A percentile compares a stretch with the other conserved stretches of the same genome.
Conservation (phyloP, 2,113 vertebrate genomes). For the Progne subis region DNA sequence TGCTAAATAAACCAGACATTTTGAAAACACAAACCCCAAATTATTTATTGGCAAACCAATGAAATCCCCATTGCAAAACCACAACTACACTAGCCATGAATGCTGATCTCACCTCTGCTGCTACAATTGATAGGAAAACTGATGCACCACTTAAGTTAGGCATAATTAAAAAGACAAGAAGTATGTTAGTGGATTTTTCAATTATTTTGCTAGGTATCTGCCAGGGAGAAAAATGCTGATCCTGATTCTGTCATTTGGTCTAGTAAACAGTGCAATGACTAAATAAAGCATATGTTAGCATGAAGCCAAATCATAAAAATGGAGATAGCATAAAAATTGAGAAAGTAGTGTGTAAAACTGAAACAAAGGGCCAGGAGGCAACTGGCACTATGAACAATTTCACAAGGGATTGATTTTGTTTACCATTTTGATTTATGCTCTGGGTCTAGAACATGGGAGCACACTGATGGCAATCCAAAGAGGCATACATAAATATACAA, state of each 20-base stretch:
- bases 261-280: background rate
- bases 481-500: background rate
- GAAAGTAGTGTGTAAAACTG: background rate
- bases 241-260: background rate
- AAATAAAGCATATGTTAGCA: background rate
- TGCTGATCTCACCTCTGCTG: background rate
- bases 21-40: background rate
- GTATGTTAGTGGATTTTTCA: background rate
- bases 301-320: background rate
- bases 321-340: background rate
- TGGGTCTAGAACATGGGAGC: background rate
- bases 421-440: background rate
- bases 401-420: background rate
- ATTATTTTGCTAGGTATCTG: background rate
- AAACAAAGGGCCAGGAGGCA: background rate
- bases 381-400: background rate
- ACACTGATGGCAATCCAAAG: background rate
- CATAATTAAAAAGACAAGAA: background rate
- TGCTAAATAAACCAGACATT: conserved; percentile 10
- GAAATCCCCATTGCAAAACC: background rate
- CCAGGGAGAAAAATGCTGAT: background rate
- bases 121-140: background rate
- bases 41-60: background rate
- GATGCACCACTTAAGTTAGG: background rate
- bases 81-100: background rate